These are phyloP conservation scores for Eulemur macaco DNA, from an alignment of 2,113 vertebrate species.

Conservation along the genomic window DNA sequence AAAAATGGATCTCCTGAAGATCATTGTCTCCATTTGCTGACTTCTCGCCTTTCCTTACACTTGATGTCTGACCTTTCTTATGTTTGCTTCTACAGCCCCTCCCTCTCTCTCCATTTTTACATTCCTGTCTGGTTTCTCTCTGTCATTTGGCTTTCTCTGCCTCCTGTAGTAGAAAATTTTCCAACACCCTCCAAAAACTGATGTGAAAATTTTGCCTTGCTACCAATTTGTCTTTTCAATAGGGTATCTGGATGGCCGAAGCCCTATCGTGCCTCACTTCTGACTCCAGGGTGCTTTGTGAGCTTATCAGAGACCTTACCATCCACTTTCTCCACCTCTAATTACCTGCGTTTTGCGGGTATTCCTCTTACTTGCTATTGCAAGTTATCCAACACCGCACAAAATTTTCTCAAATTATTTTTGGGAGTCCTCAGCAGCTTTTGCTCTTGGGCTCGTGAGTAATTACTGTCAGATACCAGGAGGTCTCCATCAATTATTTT, in stretches of 20 bases:
- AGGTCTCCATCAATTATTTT: slow-evolving; percentile 43
- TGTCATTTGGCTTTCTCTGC: slow-evolving; percentile 31
- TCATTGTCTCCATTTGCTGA: not conserved
- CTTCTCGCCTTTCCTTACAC: not conserved
- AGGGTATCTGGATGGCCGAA: not conserved
- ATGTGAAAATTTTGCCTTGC: not conserved
- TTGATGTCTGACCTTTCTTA: not conserved
- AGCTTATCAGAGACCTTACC: not conserved
- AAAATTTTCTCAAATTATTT: slow-evolving; percentile 29
- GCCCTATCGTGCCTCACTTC: not conserved
- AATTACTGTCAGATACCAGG: slow-evolving; percentile 44
- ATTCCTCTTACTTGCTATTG: not conserved
- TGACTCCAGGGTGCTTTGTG: not conserved
- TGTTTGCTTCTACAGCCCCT: not conserved
- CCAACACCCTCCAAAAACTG: not conserved
- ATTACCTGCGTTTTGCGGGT: not conserved
- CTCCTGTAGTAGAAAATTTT: not conserved
- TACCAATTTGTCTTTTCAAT: not conserved
- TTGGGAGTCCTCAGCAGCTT: not conserved
- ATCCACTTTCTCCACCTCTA: not conserved
- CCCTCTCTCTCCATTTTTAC: not conserved
- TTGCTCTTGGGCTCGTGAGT: not conserved
- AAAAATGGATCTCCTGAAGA: slow-evolving; percentile 36
- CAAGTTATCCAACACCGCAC: not conserved
- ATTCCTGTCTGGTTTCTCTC: slow-evolving; percentile 28